Conservation (phyloP, 2,888 invertebrate species). For the Eulithis prunata region DNA sequence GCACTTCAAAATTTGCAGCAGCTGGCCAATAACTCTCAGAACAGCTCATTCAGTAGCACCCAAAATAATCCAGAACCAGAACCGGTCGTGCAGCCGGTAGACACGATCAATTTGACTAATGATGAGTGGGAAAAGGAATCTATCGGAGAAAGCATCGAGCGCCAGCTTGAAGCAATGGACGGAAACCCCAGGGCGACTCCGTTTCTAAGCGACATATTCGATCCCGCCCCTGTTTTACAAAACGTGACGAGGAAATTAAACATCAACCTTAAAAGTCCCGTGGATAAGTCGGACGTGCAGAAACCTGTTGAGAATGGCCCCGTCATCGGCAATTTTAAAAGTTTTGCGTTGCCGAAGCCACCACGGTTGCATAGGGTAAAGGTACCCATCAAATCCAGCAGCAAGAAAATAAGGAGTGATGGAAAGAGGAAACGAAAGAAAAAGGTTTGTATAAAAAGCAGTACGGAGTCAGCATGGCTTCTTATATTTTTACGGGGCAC, state of each 20-base stretch:
- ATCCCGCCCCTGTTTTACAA: slow-evolving; percentile 71
- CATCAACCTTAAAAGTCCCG: slow-evolving; percentile 58
- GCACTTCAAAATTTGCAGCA: slow-evolving; percentile 78
- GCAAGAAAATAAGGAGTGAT: slow-evolving; percentile 61
- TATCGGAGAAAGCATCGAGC: slow-evolving; percentile 70
- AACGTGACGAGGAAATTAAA: slow-evolving; percentile 65
- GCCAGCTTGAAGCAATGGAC: slow-evolving; percentile 67
- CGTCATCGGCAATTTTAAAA: slow-evolving; percentile 79
- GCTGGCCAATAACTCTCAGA: slow-evolving; percentile 53
- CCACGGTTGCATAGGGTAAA: slow-evolving; percentile 77
- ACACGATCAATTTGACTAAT: slow-evolving; percentile 76
- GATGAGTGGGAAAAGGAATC: slow-evolving; percentile 79
- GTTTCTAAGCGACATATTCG: slow-evolving; percentile 80
- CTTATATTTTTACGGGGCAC: slow-evolving; percentile 21
- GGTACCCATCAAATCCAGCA: slow-evolving; percentile 67
- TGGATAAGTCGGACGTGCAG: slow-evolving; percentile 50
- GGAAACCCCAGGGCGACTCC: slow-evolving; percentile 73
- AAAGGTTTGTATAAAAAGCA: slow-evolving; percentile 71
- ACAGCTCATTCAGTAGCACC: slow-evolving; percentile 39
- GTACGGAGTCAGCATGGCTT: slow-evolving; percentile 13
- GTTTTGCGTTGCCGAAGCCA: slow-evolving; percentile 80
- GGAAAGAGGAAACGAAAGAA: slow-evolving; percentile 63
- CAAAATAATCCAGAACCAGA: slow-evolving; percentile 40
- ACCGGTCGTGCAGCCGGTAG: slow-evolving; percentile 47
- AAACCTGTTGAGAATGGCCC: slow-evolving; percentile 65